phyloP scores from a whole-genome alignment of 2,113 vertebrate genomes.

The Caloenas nicobarica region DNA sequence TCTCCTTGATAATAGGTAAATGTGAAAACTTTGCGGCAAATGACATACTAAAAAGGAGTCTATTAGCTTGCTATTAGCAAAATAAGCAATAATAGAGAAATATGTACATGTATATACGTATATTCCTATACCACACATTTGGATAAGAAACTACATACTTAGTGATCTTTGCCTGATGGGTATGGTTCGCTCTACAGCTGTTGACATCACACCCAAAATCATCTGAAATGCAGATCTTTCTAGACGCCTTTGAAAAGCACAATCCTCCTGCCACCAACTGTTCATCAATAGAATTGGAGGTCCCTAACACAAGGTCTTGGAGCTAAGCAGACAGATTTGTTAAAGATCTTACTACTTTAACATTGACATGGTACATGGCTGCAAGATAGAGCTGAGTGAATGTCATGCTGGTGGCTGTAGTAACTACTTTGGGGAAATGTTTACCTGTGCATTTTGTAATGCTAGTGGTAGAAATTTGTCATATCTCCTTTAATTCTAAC shows the following conservation, averaged over 20 bases:
- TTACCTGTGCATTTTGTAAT: neutral
- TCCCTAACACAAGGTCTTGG: neutral
- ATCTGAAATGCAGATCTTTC: neutral
- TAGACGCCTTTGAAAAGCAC: neutral
- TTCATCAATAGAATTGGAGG: neutral
- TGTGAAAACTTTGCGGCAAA: neutral
- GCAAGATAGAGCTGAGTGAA: neutral
- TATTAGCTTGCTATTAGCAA: neutral
- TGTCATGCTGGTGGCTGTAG: neutral
- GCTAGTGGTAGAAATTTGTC: neutral
- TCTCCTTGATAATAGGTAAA: neutral
- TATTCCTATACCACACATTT: neutral
- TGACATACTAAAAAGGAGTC: rapidly evolving
- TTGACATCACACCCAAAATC: neutral
- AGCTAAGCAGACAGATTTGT: neutral
- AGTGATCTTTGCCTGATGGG: neutral
- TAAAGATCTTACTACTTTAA: neutral
- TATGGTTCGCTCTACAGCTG: neutral
- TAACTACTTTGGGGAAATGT: neutral
- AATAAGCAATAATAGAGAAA: neutral
- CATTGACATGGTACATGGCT: rapidly evolving
- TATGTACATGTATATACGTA: rapidly evolving
- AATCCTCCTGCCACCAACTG: neutral
- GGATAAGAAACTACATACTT: neutral
- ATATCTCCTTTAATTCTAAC: neutral